Conservation (phyloP, 1,140 invertebrate species). For the Nylanderia fulva region DNA sequence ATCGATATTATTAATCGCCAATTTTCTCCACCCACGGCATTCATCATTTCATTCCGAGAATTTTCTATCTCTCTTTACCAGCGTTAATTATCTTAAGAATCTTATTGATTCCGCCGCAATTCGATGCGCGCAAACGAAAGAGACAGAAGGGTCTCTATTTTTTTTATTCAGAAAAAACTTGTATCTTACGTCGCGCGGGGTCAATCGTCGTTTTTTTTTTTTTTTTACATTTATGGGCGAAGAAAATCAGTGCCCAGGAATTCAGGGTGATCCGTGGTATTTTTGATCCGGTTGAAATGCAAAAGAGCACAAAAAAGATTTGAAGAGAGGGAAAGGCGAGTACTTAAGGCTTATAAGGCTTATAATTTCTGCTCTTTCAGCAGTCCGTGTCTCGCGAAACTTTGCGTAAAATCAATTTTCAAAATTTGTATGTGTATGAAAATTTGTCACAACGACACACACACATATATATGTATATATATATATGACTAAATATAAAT, state of each 20-base stretch:
- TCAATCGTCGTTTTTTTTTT: conserved; percentile 61
- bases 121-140: not conserved
- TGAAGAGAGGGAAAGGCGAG: conserved; percentile 66
- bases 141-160: not conserved
- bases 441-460: not conserved
- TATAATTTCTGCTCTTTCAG: conserved; percentile 77
- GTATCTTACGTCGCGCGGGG: not conserved
- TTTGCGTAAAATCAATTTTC: not conserved
- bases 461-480: no score
- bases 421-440: not conserved
- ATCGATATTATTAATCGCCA: conserved; percentile 48
- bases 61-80: not conserved
- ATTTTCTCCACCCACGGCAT: conserved; percentile 38
- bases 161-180: not conserved
- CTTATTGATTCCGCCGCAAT: not conserved
- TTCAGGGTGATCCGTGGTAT: conserved; percentile 53
- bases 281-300: conserved; percentile 60
- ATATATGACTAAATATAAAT: no score
- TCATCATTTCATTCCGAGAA: conserved; percentile 58
- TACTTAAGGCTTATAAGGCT: conserved; percentile 78
- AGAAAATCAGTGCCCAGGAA: conserved; percentile 70
- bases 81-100: conserved; percentile 30
- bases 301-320: not conserved
- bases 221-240: conserved; percentile 75
- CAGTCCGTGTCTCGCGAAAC: conserved; percentile 75